Evolutionary conservation across 2,888 invertebrate genomes (phyloP).

Genomic region (Pseudococcus viburni): DNA sequence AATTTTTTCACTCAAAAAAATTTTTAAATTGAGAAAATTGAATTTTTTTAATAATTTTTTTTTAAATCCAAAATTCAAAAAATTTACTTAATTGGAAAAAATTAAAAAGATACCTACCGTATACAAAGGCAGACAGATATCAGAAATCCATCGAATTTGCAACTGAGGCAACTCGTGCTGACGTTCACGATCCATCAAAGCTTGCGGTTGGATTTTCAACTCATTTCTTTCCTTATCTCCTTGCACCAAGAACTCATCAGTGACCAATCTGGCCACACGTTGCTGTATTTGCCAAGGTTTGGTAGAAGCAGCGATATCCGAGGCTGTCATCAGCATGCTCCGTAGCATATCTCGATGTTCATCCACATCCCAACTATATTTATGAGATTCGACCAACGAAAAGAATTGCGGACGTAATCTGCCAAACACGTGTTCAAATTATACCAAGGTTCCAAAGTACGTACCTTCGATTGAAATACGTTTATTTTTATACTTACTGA

Average conservation of each 20-base stretch:
- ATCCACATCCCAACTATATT: conserved; percentile 72
- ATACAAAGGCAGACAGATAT: conserved; percentile 73
- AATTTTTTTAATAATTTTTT: too few relatives aligned
- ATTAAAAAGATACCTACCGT: conserved; percentile 70
- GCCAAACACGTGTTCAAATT: background rate
- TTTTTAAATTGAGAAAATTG: too few relatives aligned
- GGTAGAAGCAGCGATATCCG: conserved; percentile 76
- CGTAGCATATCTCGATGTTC: conserved; percentile 72
- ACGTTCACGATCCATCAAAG: conserved; percentile 76
- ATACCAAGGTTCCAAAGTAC: background rate
- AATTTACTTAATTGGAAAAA: too few relatives aligned
- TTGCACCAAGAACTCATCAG: conserved; percentile 74
- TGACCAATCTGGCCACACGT: conserved; percentile 74
- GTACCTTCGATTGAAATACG: background rate
- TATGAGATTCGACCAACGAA: conserved; percentile 72
- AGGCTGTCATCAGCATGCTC: conserved; percentile 75
- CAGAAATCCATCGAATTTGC: conserved; percentile 73
- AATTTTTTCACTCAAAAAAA: too few relatives aligned
- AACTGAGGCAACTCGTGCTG: conserved; percentile 75
- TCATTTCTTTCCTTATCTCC: conserved; percentile 74
- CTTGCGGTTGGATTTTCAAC: conserved; percentile 73
- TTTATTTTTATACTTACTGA: conserved; percentile 71
- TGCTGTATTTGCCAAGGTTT: conserved; percentile 76
- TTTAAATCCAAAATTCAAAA: too few relatives aligned
- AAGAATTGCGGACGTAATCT: conserved; percentile 72